phyloP scores from a whole-genome alignment of 2,113 vertebrate species.

The Mus pahari region DNA sequence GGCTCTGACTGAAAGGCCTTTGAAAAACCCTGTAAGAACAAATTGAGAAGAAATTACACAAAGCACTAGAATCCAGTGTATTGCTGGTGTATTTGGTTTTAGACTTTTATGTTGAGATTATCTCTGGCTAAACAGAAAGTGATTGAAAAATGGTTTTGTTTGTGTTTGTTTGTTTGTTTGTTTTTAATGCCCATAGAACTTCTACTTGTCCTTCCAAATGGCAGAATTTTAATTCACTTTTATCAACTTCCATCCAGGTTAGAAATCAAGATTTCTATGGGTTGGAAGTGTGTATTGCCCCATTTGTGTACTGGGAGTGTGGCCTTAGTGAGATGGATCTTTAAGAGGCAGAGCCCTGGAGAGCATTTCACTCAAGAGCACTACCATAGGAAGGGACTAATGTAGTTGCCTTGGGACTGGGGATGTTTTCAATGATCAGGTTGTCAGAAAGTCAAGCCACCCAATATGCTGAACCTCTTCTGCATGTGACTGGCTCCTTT shows the following conservation, averaged over 20 bases:
- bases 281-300: not conserved
- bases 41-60: not conserved
- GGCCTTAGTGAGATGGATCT: not conserved
- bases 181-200: not conserved
- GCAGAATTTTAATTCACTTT: not conserved
- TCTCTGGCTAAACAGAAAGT: not conserved
- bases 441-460: not conserved
- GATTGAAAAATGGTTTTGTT: not conserved
- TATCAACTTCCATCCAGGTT: not conserved
- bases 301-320: not conserved
- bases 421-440: not conserved
- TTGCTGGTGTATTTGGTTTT: not conserved
- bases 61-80: not conserved
- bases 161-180: not conserved
- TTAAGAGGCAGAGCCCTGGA: not conserved
- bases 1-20: not conserved
- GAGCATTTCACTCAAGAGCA: not conserved
- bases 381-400: not conserved
- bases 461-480: not conserved
- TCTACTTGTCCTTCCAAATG: not conserved
- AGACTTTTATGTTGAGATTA: constrained; percentile 52
- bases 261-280: not conserved
- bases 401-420: not conserved
- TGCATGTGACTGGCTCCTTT: not conserved
- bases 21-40: not conserved